Conservation (phyloP, 2,113 vertebrate genomes). For the Callaeas wilsoni region DNA sequence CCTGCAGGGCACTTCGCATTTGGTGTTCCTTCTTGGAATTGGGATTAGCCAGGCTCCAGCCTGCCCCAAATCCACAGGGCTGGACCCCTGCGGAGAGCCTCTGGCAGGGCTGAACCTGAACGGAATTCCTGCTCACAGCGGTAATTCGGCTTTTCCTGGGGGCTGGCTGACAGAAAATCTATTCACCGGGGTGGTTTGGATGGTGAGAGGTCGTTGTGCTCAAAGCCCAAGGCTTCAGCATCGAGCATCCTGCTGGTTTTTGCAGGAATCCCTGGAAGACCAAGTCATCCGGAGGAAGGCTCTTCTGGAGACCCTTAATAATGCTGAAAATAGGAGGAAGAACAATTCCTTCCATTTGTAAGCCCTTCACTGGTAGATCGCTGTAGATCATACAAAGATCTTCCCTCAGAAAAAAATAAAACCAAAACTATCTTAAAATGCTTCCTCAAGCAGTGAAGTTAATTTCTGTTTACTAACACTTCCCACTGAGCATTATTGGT, state of each 20-base stretch:
- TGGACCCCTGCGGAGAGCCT: background rate
- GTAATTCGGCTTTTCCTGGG: background rate
- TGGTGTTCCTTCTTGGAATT: background rate
- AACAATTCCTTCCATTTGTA: conserved; percentile 21
- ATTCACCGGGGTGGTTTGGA: background rate
- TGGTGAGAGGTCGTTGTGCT: background rate
- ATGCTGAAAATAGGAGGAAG: conserved; percentile 41
- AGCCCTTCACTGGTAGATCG: background rate
- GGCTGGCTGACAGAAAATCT: background rate
- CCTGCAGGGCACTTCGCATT: background rate
- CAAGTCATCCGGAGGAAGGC: conserved; percentile 57
- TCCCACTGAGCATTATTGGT: background rate
- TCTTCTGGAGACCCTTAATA: conserved; percentile 46
- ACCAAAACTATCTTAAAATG: background rate
- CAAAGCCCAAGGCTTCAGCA: background rate
- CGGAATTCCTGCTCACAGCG: background rate
- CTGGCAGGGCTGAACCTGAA: background rate
- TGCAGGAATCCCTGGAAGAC: conserved; percentile 55
- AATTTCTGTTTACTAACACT: background rate
- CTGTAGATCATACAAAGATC: background rate
- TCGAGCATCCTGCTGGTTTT: background rate
- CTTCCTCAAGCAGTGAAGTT: background rate
- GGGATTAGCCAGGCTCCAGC: background rate
- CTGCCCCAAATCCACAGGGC: background rate
- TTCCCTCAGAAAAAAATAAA: background rate